Evolutionary conservation across 2,888 invertebrate genomes (phyloP), one percentile per base, ranked within the genome.

Genomic region (Limenitis camilla): DNA sequence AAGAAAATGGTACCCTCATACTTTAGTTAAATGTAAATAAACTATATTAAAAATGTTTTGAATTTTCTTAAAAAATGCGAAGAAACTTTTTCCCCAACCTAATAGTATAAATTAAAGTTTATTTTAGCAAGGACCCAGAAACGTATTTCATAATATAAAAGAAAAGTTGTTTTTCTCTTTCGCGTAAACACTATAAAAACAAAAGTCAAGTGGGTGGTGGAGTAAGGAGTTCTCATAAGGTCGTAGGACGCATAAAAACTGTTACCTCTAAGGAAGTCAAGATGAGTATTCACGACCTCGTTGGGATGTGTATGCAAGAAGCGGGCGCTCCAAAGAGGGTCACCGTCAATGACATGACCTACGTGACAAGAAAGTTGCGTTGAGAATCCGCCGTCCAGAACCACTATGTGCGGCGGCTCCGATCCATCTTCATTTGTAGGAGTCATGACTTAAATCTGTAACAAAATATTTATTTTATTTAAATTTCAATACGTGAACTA

Each of bases 321-420:
- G 53, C 94, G 89, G 5, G 96, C 93, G 68, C 95, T 96, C 97
- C 96, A 97, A 32, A 97, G 78, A 0, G 96, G 95, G 76, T 97
- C 95, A 0, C 93, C 93, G 72, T 96, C 94, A 53, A 95, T 92
- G 50, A 91, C 90, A 61, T 92, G 90, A 0, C 92, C 91, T 19
- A 94, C 92, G 74, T 94, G 92, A 45, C 91, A 91, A 2, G 92
- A 91, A 61, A 96, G 88, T 77, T 95, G 95, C 6, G 94, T 92
- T 8, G 94, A 93, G 76, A 96, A 95, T 4, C 96, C 95, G 0
- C 95, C 95, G 64, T 91, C 91, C 66, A 91, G 76, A 42, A 90
- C 82, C 55, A 89, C 78, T 35, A 90, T 68, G 4, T 79, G 71
- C 0, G 85, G 83, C 0, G 83, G 75, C 61, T 81, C 78, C 38